Conservation (phyloP, 2,797 vertebrate species). For the Sebastes minor region DNA sequence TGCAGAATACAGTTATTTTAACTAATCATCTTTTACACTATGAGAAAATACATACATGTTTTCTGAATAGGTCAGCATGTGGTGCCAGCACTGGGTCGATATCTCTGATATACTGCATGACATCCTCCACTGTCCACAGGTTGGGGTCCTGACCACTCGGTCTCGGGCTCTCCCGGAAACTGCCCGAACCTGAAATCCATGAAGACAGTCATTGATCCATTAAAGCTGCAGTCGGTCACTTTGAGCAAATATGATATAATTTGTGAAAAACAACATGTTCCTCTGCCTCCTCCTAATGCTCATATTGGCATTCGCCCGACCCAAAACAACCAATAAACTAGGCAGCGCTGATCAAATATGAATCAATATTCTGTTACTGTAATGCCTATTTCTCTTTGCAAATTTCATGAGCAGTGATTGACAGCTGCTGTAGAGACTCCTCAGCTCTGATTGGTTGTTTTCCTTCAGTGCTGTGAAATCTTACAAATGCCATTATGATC, state of each 20-base stretch:
- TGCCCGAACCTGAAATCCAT: constrained; percentile 81
- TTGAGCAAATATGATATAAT: not conserved
- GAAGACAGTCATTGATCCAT: not conserved
- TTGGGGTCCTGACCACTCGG: constrained; percentile 88
- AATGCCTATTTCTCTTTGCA: too few species aligned
- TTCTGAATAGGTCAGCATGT: constrained; percentile 97
- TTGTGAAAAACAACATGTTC: not conserved
- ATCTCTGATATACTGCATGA: constrained; percentile 95
- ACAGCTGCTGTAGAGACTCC: too few species aligned
- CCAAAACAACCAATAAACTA: not conserved
- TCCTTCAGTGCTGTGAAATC: too few species aligned
- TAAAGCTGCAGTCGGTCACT: too few species aligned
- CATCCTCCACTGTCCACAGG: constrained; percentile 94
- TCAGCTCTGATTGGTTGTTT: too few species aligned
- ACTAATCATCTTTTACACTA: not conserved
- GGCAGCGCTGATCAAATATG: too few species aligned
- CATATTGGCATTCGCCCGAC: too few species aligned
- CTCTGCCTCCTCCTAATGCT: too few species aligned
- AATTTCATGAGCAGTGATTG: too few species aligned
- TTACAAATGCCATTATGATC: not conserved
- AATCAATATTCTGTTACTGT: too few species aligned
- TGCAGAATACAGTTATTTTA: not conserved
- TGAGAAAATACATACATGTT: constrained; percentile 86
- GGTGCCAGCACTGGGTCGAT: constrained; percentile 94
- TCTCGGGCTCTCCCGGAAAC: constrained; percentile 83